Evolutionary conservation across 2,113 vertebrate genomes (phyloP).

Genomic region (Siphamia tubifer): DNA sequence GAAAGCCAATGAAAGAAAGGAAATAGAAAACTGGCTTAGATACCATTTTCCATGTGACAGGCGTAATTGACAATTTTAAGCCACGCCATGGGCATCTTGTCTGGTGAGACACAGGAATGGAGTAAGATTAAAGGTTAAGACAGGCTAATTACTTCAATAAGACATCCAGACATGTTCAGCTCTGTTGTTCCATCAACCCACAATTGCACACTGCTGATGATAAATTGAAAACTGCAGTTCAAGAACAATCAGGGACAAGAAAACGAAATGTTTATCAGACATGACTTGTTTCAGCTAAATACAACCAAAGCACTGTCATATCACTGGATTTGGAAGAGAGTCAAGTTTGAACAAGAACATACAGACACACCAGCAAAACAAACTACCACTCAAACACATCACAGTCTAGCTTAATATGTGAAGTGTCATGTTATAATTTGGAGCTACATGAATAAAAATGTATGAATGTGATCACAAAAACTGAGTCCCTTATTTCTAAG

Average conservation of each 20-base stretch:
- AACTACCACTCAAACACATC: too few relatives aligned
- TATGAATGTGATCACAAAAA: too few relatives aligned
- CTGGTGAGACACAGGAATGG: constrained; percentile 49
- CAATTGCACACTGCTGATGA: constrained; percentile 16
- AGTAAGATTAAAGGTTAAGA: constrained; percentile 70
- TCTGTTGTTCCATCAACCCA: constrained; percentile 41
- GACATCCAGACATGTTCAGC: constrained; percentile 50
- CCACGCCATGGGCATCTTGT: constrained; percentile 44
- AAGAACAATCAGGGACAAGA: constrained; percentile 7
- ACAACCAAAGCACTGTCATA: background rate
- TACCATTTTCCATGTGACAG: constrained; percentile 54
- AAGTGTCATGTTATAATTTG: too few relatives aligned
- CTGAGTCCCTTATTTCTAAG: too few relatives aligned
- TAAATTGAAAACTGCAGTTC: constrained; percentile 26
- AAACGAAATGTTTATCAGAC: background rate
- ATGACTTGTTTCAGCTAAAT: constrained; percentile 29
- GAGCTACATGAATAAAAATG: too few relatives aligned
- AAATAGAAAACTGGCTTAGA: constrained; percentile 48
- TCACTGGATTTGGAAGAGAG: background rate
- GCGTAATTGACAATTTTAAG: constrained; percentile 63
- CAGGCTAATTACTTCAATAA: constrained; percentile 71
- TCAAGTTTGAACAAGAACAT: background rate
- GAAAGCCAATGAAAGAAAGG: background rate
- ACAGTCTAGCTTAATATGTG: too few relatives aligned
- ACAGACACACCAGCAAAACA: too few relatives aligned